These are phyloP conservation scores for Nannoperca australis DNA, from an alignment of 2,797 vertebrate genomes.

Conservation along the genomic window DNA sequence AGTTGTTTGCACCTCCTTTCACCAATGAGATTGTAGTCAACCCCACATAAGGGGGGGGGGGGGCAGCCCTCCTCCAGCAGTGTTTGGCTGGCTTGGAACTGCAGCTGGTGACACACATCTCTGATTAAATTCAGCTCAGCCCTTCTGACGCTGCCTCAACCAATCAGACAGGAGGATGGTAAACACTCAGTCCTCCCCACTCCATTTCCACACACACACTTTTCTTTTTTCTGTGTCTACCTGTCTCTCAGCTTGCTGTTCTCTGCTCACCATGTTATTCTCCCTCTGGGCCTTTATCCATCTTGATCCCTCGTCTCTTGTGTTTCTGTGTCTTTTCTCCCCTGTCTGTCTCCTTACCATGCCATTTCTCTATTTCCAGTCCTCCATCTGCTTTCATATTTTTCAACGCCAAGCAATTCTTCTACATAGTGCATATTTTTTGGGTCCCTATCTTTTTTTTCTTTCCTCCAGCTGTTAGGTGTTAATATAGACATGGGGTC, in stretches of 20 bases:
- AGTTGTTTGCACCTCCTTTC: slow-evolving; percentile 7
- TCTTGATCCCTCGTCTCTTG: slow-evolving; percentile 37
- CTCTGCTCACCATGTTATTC: slow-evolving; percentile 10
- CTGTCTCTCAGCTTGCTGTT: slow-evolving; percentile 18
- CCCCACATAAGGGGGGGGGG: slow-evolving; percentile 6
- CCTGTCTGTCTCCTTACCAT: neutral
- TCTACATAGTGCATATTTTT: slow-evolving; percentile 3
- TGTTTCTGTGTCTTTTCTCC: slow-evolving; percentile 1
- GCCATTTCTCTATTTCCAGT: slow-evolving; percentile 30
- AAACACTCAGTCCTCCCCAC: slow-evolving; percentile 42
- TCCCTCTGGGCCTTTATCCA: slow-evolving; percentile 35
- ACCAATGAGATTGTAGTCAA: slow-evolving; percentile 35
- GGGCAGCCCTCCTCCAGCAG: slow-evolving; percentile 58
- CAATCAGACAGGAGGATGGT: slow-evolving; percentile 67
- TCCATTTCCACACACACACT: slow-evolving; percentile 4
- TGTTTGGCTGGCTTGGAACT: slow-evolving; percentile 79
- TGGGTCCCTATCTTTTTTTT: neutral
- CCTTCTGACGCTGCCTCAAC: slow-evolving; percentile 74
- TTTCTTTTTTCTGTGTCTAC: slow-evolving; percentile 50
- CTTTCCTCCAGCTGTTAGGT: slow-evolving; percentile 3
- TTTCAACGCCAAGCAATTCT: slow-evolving; percentile 13
- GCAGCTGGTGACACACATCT: slow-evolving; percentile 88
- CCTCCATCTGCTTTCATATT: slow-evolving; percentile 38
- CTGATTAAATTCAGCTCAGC: slow-evolving; percentile 86
- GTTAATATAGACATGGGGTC: neutral